Evolutionary conservation across 2,888 invertebrate species (phyloP).

Genomic region (Idaea dimidiata): DNA sequence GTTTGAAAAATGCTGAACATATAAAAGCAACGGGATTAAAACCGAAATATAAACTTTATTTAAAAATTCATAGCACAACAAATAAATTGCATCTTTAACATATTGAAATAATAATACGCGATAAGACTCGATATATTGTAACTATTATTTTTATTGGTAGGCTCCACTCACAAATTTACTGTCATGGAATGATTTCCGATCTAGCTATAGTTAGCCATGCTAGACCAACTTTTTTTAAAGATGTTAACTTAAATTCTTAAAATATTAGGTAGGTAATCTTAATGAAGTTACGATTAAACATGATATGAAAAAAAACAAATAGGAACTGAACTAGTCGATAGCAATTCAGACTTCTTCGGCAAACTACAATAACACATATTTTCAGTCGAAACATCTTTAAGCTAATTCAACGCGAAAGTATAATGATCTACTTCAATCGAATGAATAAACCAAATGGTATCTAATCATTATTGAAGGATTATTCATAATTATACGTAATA

Average conservation of each 20-base stretch:
- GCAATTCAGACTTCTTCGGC: constrained; percentile 60
- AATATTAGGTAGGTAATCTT: not conserved
- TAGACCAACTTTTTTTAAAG: not conserved
- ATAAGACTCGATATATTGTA: too few relatives aligned
- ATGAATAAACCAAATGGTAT: constrained; percentile 20
- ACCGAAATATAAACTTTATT: too few relatives aligned
- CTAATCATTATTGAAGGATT: constrained; percentile 34
- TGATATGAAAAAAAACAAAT: not conserved
- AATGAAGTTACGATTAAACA: not conserved
- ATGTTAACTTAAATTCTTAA: not conserved
- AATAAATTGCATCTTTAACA: too few relatives aligned
- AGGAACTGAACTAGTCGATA: constrained; percentile 6
- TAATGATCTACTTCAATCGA: constrained; percentile 17
- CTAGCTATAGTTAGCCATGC: not conserved
- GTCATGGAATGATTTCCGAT: not conserved
- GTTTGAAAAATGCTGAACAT: too few relatives aligned
- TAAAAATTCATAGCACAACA: too few relatives aligned
- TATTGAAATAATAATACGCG: too few relatives aligned
- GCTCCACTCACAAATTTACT: not conserved
- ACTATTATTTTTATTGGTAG: not conserved
- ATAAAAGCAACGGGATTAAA: too few relatives aligned
- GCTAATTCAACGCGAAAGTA: constrained; percentile 36
- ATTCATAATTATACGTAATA: constrained; percentile 45
- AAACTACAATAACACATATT: constrained; percentile 48
- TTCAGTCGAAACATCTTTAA: constrained; percentile 59